Conservation (phyloP, 2,888 invertebrate genomes). For the Lissonota sp. region DNA sequence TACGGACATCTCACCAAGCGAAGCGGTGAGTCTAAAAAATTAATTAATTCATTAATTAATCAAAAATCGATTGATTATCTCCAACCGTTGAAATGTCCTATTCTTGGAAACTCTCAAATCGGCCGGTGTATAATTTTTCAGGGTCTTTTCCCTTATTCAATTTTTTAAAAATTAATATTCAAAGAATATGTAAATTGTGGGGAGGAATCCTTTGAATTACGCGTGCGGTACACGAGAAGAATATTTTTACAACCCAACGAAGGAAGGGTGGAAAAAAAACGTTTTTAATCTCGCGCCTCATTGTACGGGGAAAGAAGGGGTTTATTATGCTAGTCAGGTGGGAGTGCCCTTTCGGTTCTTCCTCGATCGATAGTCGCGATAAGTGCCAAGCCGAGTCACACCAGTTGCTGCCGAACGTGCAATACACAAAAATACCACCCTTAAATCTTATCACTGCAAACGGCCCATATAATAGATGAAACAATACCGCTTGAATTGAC, state of each 20-base stretch:
- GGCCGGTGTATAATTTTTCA: too few relatives aligned
- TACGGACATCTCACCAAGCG: conserved; percentile 91
- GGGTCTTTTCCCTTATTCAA: too few relatives aligned
- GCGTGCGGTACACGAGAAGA: background rate
- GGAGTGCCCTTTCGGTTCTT: conserved; percentile 68
- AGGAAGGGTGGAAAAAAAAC: conserved; percentile 5
- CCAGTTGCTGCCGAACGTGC: conserved; percentile 67
- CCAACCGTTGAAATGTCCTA: too few relatives aligned
- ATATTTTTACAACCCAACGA: background rate
- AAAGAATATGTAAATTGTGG: too few relatives aligned
- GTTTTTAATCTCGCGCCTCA: conserved; percentile 13
- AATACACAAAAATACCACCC: conserved; percentile 42
- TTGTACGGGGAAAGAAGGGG: conserved; percentile 2
- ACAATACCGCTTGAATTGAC: too few relatives aligned
- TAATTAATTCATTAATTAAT: too few relatives aligned
- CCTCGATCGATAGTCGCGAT: conserved; percentile 67
- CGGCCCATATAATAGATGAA: too few relatives aligned
- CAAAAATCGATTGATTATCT: too few relatives aligned
- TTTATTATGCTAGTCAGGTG: conserved; percentile 54
- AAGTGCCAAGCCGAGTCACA: conserved; percentile 58
- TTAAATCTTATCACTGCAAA: background rate
- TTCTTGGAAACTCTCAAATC: too few relatives aligned
- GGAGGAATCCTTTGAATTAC: too few relatives aligned
- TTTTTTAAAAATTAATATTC: too few relatives aligned
- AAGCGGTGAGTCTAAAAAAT: conserved; percentile 86